Evolutionary conservation across 2,797 vertebrate genomes (phyloP), one percentile per base, ranked within the genome.

Genomic region (Oreochromis grahami): DNA sequence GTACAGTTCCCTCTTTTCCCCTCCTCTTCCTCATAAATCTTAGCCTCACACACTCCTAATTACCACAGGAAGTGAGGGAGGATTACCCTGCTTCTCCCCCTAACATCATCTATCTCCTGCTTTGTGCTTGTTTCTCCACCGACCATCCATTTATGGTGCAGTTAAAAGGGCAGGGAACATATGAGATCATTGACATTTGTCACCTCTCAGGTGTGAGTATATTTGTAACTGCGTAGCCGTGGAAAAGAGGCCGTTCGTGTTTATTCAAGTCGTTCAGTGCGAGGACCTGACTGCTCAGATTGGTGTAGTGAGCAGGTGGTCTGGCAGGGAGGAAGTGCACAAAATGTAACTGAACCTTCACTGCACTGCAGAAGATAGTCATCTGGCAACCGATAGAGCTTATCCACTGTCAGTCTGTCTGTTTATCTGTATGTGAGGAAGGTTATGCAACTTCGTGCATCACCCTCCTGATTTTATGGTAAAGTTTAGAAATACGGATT

Each of bases 1-100:
- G 91, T 85, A 90, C 84, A 78, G 58, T 76, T 86, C 91, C 89
- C 58, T 48, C 56, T 87, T 89, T 89, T 86, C 81, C 81, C 80
- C 80, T 84, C 81, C 85, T 90, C 76, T 86, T 89, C 90, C 77
- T 90, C 87, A 81, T 91, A 91, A 88, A 92, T 93, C 85, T 86
- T 85, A 60, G 80, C 82, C 84, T 79, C 78, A 80, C 88, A 93
- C 86, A 87, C 87, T 93, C 85, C 88, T 94, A 96, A 93, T 95
- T 95, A 95, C 85, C 89, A 84, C 63, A n/a, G 79, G 84, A 95
- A 92, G 91, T 88, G 88, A 84, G 84, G 24, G 41, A 92, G 92
- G 90, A 96, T 96, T 95, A 94, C 82, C 82, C 77, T 72, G 78
- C 84, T 56, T 87, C 87, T 90, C 78, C 70, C 65, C 82, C 76